A percentile compares a stretch with the other conserved stretches of the same genome.
Conservation (phyloP, 2,113 vertebrate species). For the sheep (Ovis aries) region DNA sequence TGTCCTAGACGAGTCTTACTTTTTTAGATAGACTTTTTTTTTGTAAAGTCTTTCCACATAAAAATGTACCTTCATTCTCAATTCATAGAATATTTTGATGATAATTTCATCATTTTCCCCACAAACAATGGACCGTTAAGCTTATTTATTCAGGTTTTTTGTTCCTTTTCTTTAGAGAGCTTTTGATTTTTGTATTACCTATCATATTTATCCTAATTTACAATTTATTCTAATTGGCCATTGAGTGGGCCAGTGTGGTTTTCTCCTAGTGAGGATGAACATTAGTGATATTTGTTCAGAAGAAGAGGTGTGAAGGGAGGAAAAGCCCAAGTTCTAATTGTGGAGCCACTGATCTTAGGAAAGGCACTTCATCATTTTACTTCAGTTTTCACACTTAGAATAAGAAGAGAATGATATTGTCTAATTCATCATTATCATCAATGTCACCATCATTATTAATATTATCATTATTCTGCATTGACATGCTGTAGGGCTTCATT, state of each 20-base stretch:
- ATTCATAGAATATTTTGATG: constrained; percentile 72
- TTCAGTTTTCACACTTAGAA: constrained; percentile 56
- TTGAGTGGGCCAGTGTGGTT: constrained; percentile 55
- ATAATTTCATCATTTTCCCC: constrained; percentile 69
- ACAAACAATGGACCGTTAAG: constrained; percentile 73
- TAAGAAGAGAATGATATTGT: constrained; percentile 47
- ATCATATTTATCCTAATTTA: constrained; percentile 69
- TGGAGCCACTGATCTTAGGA: constrained; percentile 36
- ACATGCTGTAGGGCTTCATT: neutral
- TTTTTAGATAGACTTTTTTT: constrained; percentile 22
- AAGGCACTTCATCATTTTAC: constrained; percentile 61
- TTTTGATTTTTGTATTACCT: constrained; percentile 72
- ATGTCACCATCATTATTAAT: constrained; percentile 49
- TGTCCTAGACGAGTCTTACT: constrained; percentile 33
- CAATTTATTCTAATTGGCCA: constrained; percentile 74
- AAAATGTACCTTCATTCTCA: constrained; percentile 56
- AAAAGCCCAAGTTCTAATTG: constrained; percentile 55
- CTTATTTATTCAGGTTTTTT: constrained; percentile 72
- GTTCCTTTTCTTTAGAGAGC: constrained; percentile 61
- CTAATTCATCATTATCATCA: constrained; percentile 55
- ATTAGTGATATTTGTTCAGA: constrained; percentile 72
- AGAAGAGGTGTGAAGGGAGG: constrained; percentile 42
- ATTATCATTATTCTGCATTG: constrained; percentile 56
- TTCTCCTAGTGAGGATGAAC: constrained; percentile 41
- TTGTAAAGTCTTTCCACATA: constrained; percentile 38